Base-by-base conservation (phyloP, 2,888 invertebrate genomes). In the Dryobota labecula region DNA sequence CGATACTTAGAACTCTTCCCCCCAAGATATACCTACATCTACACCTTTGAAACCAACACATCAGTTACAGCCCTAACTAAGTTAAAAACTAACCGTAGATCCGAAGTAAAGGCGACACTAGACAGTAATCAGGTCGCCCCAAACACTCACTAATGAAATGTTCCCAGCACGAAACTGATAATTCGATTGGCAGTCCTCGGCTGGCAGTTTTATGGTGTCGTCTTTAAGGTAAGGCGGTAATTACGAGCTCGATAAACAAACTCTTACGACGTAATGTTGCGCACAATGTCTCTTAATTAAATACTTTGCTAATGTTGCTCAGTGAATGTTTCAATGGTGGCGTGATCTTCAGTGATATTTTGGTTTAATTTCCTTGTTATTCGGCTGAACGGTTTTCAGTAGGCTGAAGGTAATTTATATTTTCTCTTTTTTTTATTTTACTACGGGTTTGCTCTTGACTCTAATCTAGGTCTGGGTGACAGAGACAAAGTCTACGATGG, bases 151-250 rank as follows among this genome's bases (percentile, higher is more conserved):
- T 78, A 82, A 82, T 82, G 75, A 85, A 87, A 77, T 71, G 78
- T 73, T 78, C 72, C 63, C 76, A 64, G 76, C 77, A 71, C 73
- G 73, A 73, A 75, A 76, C 76, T 75, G 83, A 85, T 86, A 86
- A 84, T 80, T 80, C 78, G 82, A 86, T 87, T 84, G 83, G 81
- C 84, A 86, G 83, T 84, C 72, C 71, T 73, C 76, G 63, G 60
- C 71, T 82, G 86, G 83, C 88, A 87, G 84, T 84, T 89, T 90
- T 86, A 88, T 87, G 85, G 86, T 78, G 80, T 63, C 67, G 80
- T 84, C 84, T 84, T 81, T 86, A 82, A 80, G 85, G 76, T 73
- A 78, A 82, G 83, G 66, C 86, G 84, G 86, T 88, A 89, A 91
- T 89, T 91, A 89, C 84, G 70, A 73, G 62, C 68, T 74, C 83